Conservation (phyloP, 2,113 vertebrate genomes). For the Pristiophorus japonicus region DNA sequence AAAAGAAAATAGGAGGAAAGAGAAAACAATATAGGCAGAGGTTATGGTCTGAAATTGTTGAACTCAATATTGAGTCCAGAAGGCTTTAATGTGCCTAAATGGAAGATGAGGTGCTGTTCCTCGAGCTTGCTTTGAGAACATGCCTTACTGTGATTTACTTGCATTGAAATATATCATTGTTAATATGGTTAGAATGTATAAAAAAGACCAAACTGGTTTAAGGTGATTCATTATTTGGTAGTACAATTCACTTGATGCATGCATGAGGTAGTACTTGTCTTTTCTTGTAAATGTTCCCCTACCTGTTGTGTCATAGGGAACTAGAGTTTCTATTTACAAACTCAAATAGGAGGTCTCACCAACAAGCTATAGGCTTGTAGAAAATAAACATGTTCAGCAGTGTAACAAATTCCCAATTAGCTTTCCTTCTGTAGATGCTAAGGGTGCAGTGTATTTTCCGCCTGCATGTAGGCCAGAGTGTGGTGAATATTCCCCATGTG, state of each 20-base stretch:
- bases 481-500: background rate
- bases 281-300: background rate
- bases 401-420: background rate
- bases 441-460: background rate
- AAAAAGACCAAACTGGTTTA: background rate
- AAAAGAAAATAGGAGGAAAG: too few relatives aligned
- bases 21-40: too few relatives aligned
- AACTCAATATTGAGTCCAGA: too few relatives aligned
- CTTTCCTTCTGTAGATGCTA: background rate
- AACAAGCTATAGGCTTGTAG: background rate
- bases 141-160: background rate
- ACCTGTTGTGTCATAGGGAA: background rate
- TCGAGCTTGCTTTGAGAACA: too few relatives aligned
- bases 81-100: too few relatives aligned
- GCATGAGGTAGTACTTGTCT: background rate
- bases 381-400: background rate
- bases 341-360: background rate
- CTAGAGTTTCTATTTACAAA: background rate
- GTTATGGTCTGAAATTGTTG: too few relatives aligned
- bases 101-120: too few relatives aligned
- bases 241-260: background rate
- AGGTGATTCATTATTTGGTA: background rate
- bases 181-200: background rate
- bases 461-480: background rate
- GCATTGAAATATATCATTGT: background rate